Percentiles rank a stretch among this genome's conserved stretches.
Evolutionary conservation across 2,113 vertebrate species (phyloP).

Genomic region (Pao palembangensis): DNA sequence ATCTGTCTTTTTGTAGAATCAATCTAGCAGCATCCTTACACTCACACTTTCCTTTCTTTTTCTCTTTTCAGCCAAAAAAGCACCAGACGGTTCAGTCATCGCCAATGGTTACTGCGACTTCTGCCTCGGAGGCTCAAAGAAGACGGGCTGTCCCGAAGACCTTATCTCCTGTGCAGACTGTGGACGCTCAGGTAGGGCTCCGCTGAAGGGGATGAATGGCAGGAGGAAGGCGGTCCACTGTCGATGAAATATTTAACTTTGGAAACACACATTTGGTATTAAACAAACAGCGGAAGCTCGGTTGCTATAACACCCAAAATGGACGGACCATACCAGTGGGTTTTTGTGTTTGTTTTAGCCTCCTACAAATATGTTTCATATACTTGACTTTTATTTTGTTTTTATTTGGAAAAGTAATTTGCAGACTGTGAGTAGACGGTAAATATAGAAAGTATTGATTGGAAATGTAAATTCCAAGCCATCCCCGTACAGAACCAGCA

Average conservation of each 20-base stretch:
- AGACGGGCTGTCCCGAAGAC: conserved; percentile 91
- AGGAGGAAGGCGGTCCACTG: conserved; percentile 61
- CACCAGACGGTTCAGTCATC: conserved; percentile 88
- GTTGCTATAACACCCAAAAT: conserved; percentile 23
- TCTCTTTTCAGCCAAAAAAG: conserved; percentile 83
- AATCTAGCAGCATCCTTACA: neutral
- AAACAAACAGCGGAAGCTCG: conserved; percentile 11
- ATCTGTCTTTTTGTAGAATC: conserved; percentile 5
- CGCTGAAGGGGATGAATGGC: conserved; percentile 60
- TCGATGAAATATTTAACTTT: conserved; percentile 35
- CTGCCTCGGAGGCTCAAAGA: conserved; percentile 92
- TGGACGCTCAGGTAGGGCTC: conserved; percentile 85
- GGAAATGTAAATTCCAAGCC: no score
- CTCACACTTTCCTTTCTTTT: conserved; percentile 15
- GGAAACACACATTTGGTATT: conserved; percentile 16
- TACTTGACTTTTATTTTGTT: conserved; percentile 4
- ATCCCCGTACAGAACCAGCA: no score
- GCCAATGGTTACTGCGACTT: conserved; percentile 95
- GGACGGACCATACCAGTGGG: conserved; percentile 63
- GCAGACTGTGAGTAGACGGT: no score
- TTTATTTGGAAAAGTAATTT: neutral
- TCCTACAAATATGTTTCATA: conserved; percentile 28
- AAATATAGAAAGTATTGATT: no score
- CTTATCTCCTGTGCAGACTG: conserved; percentile 95
- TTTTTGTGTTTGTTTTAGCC: conserved; percentile 40